Conservation (phyloP, 2,797 vertebrate species). For the Cossypha dichroa region DNA sequence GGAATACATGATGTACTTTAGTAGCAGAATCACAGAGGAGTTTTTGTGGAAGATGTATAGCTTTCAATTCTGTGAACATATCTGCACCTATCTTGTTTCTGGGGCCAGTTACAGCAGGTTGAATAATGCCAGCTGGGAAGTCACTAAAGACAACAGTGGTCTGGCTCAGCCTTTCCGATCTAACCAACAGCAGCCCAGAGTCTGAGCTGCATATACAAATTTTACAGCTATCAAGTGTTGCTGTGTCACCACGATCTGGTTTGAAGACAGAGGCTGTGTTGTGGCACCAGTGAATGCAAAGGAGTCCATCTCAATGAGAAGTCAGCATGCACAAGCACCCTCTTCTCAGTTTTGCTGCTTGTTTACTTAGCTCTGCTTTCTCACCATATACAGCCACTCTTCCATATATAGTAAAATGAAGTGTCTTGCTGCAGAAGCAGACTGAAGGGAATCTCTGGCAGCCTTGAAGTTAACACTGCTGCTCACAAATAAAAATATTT, state of each 20-base stretch:
- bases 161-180: neutral
- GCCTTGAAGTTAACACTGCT: neutral
- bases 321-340: neutral
- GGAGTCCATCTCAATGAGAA: neutral
- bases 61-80: neutral
- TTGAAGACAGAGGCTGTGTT: neutral
- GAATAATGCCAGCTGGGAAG: neutral
- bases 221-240: neutral
- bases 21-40: neutral
- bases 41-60: neutral
- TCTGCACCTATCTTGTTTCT: neutral
- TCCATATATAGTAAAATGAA: constrained; percentile 21
- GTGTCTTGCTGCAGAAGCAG: neutral
- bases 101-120: neutral
- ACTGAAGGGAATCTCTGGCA: neutral
- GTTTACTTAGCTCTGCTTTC: neutral
- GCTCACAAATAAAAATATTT: neutral
- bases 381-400: neutral
- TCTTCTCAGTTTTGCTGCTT: neutral
- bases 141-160: neutral
- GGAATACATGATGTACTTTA: neutral
- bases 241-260: neutral
- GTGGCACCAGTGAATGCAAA: neutral
- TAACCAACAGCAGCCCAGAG: neutral
- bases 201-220: neutral